Percentiles rank a stretch among this genome's conserved stretches.
These are phyloP conservation scores for Synodontis membranacea DNA, from an alignment of 2,113 vertebrate species.

Conservation along the genomic window DNA sequence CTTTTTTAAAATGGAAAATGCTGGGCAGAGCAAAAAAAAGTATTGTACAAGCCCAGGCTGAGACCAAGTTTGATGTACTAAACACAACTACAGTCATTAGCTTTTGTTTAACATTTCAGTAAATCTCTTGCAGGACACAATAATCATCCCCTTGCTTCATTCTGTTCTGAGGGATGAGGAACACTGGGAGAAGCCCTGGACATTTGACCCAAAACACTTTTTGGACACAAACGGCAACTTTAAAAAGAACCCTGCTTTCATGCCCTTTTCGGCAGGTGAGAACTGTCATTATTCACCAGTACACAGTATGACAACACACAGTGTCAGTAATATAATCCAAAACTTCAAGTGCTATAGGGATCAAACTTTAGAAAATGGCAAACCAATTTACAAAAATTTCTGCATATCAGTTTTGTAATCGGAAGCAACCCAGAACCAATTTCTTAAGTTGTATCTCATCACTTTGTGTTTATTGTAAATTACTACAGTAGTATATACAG, in stretches of 20 bases:
- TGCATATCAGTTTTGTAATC: background rate
- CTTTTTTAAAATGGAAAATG: background rate
- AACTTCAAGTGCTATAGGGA: background rate
- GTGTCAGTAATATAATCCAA: background rate
- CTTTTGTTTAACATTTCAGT: background rate
- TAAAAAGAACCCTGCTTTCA: conserved; percentile 61
- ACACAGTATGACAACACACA: background rate
- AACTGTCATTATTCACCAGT: background rate
- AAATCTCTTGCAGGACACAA: conserved; percentile 55
- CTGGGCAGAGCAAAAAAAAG: background rate
- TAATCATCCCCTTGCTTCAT: conserved; percentile 62
- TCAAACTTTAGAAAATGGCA: background rate
- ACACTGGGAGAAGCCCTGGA: conserved; percentile 55
- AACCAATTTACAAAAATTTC: background rate
- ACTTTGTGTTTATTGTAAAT: background rate
- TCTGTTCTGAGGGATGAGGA: conserved; percentile 59
- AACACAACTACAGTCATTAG: background rate
- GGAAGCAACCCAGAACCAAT: background rate
- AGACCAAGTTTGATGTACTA: background rate
- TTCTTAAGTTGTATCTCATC: background rate
- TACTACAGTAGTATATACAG: no score
- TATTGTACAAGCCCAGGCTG: background rate
- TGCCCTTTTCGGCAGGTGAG: conserved; percentile 69
- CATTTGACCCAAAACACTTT: conserved; percentile 65
- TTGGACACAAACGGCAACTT: conserved; percentile 61